A percentile compares a stretch with the other conserved stretches of the same genome.
phyloP scores from a whole-genome alignment of 1,140 invertebrate species.

The Anastrepha ludens region DNA sequence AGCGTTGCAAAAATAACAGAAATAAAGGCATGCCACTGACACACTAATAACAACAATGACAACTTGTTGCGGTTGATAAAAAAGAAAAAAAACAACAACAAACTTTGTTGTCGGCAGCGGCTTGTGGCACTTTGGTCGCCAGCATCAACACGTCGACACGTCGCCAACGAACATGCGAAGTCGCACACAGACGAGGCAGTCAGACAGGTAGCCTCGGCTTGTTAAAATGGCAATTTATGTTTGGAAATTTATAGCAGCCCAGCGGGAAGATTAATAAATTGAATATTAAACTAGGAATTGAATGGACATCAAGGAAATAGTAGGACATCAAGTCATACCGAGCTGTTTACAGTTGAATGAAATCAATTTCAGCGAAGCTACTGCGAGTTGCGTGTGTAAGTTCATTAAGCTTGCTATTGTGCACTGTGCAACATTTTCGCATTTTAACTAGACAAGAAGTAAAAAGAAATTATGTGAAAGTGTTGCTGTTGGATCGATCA shows the following conservation, averaged over 20 bases:
- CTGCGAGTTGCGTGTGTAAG: background rate
- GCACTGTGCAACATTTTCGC: constrained; percentile 1
- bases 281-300: constrained; percentile 52
- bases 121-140: constrained; percentile 1
- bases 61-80: background rate
- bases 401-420: background rate
- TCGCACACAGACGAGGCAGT: background rate
- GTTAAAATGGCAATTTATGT: constrained; percentile 50
- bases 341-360: background rate
- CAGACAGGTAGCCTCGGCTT: constrained; percentile 14
- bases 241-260: constrained; percentile 36
- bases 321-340: too few relatives aligned
- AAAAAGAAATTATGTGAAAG: too few relatives aligned
- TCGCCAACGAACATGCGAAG: background rate
- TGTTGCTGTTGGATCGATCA: too few relatives aligned
- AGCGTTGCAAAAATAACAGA: background rate
- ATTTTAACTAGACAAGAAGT: too few relatives aligned
- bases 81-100: background rate
- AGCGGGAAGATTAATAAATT: constrained; percentile 53
- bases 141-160: constrained; percentile 13
- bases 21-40: background rate
- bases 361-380: background rate
- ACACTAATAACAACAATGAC: constrained; percentile 50
- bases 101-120: background rate
- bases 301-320: constrained; percentile 40